Base-by-base conservation (phyloP, 2,113 vertebrate genomes). In the Perca fluviatilis region DNA sequence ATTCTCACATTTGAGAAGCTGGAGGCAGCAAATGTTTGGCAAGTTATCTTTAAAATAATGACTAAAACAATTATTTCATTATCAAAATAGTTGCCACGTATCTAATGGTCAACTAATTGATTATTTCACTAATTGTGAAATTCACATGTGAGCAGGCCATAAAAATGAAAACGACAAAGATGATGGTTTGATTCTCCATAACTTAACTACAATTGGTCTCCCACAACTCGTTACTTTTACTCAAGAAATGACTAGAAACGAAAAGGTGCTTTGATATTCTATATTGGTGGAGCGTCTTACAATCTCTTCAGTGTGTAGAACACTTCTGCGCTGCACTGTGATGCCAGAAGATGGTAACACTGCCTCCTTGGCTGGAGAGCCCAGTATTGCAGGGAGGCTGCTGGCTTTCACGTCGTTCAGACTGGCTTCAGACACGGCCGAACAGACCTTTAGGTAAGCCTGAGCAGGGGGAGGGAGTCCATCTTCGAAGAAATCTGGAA, bases 401-500 rank as follows among this genome's bases (percentile, higher is more conserved):
- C 82, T 79, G n/a, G 88, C 68, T 46, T 90, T 93, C 56, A 64
- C 79, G 2, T 95, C 89, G 7, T 72, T 88, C 58, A 95, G 90
- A 64, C 84, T 90, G 54, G 83, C 86, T 49, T 96, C 95, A 53
- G 95, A 95, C 60, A 92, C 85, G 15, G 92, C 83, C 0, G 95
- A 95, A 77, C 95, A 95, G 49, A 95, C 95, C 85, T 93, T 95
- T 65, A 96, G 67, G 71, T 96, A 96, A 0, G 95, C 95, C 91
- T 96, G 95, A 50, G 95, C 95, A 1, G 96, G 95, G 51, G 90
- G 88, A 49, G 95, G 93, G 30, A 96, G 86, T 23, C 90, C 49
- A 4, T 96, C 96, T 36, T 96, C 95, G 7, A 96, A 96, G 46
- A 96, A 91, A 83, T 96, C 96, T 90, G 92, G 84, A 74, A 90